Percentiles rank a stretch among this genome's conserved stretches.
Conservation (phyloP, 2,797 vertebrate genomes). For the Pseudochromis fuscus region DNA sequence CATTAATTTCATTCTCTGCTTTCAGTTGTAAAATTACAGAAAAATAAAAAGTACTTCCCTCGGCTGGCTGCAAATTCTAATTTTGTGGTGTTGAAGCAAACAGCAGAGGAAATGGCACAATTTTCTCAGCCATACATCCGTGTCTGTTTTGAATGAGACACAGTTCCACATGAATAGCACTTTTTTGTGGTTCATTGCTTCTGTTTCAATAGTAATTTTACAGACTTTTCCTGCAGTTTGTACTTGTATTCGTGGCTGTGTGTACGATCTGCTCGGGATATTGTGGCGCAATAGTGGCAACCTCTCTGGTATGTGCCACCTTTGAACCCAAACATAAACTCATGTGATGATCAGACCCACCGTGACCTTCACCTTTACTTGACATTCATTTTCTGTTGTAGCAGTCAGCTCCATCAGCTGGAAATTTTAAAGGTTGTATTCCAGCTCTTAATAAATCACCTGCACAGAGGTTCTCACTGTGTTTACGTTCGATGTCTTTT, state of each 20-base stretch:
- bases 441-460: conserved; percentile 43
- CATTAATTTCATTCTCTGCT: no score
- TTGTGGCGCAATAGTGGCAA: background rate
- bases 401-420: conserved; percentile 12
- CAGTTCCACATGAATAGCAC: background rate
- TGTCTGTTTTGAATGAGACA: background rate
- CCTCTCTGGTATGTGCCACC: conserved; percentile 21
- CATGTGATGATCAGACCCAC: conserved; percentile 27
- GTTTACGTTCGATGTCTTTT: conserved; percentile 32
- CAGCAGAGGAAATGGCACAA: background rate
- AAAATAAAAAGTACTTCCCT: background rate
- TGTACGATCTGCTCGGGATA: conserved; percentile 12
- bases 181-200: background rate
- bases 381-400: conserved; percentile 6
- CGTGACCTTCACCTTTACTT: conserved; percentile 36
- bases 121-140: background rate
- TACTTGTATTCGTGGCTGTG: conserved; percentile 4
- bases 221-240: background rate
- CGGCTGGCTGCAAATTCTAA: background rate
- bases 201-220: background rate
- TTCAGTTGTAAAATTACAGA: no score
- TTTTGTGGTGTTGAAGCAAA: background rate
- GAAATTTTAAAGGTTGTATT: conserved; percentile 18
- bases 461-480: background rate
- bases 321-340: conserved; percentile 43